Evolutionary conservation across 2,888 invertebrate species (phyloP).

Genomic region (Metalampra italica): DNA sequence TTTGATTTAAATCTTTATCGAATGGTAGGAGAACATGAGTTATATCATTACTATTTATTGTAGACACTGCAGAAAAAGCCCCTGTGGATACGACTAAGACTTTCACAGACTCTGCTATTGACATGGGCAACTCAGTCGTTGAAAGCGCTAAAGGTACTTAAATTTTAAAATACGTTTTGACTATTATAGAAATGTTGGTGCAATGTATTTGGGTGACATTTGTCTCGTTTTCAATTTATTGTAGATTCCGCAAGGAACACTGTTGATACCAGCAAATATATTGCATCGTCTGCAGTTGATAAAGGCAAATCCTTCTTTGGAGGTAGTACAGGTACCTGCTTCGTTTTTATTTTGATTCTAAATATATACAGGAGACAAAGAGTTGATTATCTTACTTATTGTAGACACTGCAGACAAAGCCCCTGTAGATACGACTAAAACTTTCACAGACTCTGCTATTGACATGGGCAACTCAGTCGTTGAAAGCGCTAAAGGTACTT

Average conservation of each 20-base stretch:
- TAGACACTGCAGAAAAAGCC: slow-evolving; percentile 17
- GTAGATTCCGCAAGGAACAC: slow-evolving; percentile 24
- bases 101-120: slow-evolving; percentile 32
- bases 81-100: slow-evolving; percentile 23
- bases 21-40: slow-evolving; percentile 22
- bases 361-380: too few species aligned
- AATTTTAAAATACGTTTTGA: too few species aligned
- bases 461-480: slow-evolving; percentile 32
- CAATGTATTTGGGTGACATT: too few species aligned
- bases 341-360: too few species aligned
- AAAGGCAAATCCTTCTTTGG: slow-evolving; percentile 29
- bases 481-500: slow-evolving; percentile 40
- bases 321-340: slow-evolving; percentile 20
- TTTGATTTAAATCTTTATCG: too few species aligned
- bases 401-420: slow-evolving; percentile 22
- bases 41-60: slow-evolving; percentile 12
- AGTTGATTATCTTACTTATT: slow-evolving; percentile 1
- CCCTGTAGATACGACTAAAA: slow-evolving; percentile 46
- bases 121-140: slow-evolving; percentile 33
- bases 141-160: slow-evolving; percentile 39
- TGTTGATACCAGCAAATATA: slow-evolving; percentile 34
- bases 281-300: slow-evolving; percentile 33
- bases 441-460: slow-evolving; percentile 30
- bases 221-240: slow-evolving; percentile 7
- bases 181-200: too few species aligned